A percentile compares a stretch with the other conserved stretches of the same genome.
Conservation (phyloP, 2,888 invertebrate species). For the Lithophane socia region DNA sequence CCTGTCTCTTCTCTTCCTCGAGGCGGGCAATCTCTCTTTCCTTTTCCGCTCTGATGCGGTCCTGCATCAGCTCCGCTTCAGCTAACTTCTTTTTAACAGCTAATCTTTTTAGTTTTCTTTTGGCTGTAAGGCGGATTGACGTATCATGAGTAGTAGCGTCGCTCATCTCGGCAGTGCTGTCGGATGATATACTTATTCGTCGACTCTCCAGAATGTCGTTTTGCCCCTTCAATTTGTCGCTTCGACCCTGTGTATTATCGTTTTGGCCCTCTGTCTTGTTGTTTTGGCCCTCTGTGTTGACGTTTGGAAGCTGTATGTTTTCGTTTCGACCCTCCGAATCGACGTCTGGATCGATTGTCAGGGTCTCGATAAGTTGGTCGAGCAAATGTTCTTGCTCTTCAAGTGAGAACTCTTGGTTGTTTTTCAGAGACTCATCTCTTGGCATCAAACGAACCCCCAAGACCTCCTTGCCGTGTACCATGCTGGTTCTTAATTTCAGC, state of each 20-base stretch:
- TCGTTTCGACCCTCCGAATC: neutral
- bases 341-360: neutral
- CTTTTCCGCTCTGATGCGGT: constrained; percentile 1
- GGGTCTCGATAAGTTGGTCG: constrained; percentile 19
- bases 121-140: neutral
- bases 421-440: neutral
- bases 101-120: neutral
- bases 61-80: neutral
- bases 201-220: neutral
- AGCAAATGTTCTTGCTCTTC: constrained; percentile 28
- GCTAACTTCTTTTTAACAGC: constrained; percentile 3
- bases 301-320: neutral
- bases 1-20: neutral
- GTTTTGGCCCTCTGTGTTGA: neutral
- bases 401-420: constrained; percentile 2
- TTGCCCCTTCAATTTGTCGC: neutral
- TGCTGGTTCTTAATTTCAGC: constrained; percentile 29
- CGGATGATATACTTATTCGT: neutral
- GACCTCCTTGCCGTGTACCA: neutral
- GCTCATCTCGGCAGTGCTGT: neutral
- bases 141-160: neutral
- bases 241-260: neutral
- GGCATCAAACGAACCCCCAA: constrained; percentile 21
- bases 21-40: neutral
- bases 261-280: neutral